These are phyloP conservation scores for Blastobasis adustella DNA, from an alignment of 2,888 invertebrate species.

Conservation along the genomic window DNA sequence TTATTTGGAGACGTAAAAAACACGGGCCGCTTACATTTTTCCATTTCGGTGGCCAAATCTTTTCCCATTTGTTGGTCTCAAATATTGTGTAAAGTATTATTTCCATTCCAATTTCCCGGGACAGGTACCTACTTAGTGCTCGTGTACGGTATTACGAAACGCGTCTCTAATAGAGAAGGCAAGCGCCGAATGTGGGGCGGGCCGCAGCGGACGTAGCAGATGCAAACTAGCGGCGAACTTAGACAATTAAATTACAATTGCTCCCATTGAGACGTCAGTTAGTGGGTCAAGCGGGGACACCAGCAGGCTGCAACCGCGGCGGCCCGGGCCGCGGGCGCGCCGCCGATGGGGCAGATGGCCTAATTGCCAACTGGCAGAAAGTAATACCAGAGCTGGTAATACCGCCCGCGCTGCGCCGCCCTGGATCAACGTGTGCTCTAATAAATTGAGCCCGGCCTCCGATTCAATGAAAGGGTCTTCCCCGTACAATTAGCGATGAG, in stretches of 20 bases:
- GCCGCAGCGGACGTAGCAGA: background rate
- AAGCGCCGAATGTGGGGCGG: slow-evolving; percentile 3
- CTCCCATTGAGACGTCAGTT: background rate
- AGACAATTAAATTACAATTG: slow-evolving; percentile 2
- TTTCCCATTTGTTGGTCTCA: no score
- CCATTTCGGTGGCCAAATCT: no score
- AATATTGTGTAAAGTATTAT: no score
- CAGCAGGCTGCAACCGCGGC: background rate
- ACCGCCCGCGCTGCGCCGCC: background rate
- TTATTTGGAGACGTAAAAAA: no score
- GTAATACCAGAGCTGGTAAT: background rate
- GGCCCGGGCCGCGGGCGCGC: background rate
- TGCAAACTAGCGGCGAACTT: background rate
- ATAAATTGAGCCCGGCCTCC: background rate
- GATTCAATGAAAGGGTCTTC: slow-evolving; percentile 7
- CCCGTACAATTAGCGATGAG: slow-evolving; percentile 6
- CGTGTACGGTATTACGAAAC: no score
- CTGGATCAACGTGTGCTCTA: slow-evolving; percentile 3
- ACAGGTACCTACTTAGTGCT: no score
- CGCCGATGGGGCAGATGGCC: slow-evolving; percentile 3
- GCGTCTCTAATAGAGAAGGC: background rate
- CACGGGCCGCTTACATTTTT: no score
- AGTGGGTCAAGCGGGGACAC: slow-evolving; percentile 5
- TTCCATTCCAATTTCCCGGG: no score
- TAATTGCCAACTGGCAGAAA: slow-evolving; percentile 1